Evolutionary conservation across 2,888 invertebrate species (phyloP).

Genomic region (Morinoia aosen): DNA sequence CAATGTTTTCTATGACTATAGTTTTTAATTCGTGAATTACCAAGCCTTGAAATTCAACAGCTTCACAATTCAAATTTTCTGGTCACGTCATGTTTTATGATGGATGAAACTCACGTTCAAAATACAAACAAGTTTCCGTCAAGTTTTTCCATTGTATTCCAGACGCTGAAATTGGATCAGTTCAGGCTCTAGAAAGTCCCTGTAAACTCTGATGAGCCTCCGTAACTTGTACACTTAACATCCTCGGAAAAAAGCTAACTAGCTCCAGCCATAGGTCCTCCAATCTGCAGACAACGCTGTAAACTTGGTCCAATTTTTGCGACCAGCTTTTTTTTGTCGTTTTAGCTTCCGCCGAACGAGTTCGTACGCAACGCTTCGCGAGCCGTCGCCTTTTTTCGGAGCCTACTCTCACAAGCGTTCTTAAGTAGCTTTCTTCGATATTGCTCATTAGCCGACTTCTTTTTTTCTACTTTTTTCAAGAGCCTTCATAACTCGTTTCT

Average conservation of each 20-base stretch:
- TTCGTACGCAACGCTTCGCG: background rate
- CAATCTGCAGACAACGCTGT: constrained; percentile 2
- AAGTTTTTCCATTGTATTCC: background rate
- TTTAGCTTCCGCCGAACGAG: background rate
- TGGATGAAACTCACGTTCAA: background rate
- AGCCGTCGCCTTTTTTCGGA: background rate
- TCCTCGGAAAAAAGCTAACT: background rate
- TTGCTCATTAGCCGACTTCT: no score
- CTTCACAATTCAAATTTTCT: background rate
- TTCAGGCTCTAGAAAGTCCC: background rate
- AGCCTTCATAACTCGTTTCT: no score
- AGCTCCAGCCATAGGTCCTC: constrained; percentile 3
- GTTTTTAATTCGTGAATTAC: background rate
- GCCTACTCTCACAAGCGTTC: background rate
- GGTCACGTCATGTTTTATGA: background rate
- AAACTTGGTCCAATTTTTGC: constrained; percentile 1
- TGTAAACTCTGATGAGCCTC: constrained; percentile 17
- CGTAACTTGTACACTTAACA: constrained; percentile 12
- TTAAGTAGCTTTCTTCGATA: background rate
- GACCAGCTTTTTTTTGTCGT: background rate
- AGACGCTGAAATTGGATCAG: constrained; percentile 3
- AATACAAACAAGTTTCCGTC: background rate
- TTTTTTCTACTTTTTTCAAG: no score
- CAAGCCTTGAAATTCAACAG: background rate
- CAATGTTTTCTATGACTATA: background rate